Base-by-base conservation (phyloP, 2,888 invertebrate species). In the Hirtodrosophila trivittata region DNA sequence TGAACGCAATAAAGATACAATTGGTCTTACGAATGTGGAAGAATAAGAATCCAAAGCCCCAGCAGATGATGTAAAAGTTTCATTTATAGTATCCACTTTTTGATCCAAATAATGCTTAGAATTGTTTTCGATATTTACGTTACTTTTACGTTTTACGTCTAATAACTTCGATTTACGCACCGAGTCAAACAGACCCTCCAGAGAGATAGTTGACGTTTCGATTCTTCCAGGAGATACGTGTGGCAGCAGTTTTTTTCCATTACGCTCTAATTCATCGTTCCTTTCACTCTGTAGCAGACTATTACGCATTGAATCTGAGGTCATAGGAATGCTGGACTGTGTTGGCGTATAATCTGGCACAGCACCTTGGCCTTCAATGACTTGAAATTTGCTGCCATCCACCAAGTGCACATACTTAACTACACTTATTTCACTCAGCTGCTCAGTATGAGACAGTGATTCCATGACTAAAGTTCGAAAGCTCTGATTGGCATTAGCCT, bases 391-490 rank as follows among this genome's bases (percentile, higher is more conserved):
- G 32, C 88, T 87, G 37, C 89, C 86, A 42, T 89, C 94, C 1
- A 94, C 92, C 47, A 94, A 92, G 88, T 94, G 94, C 10, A 95
- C 94, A 13, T 93, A 91, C 71, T 94, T 94, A 28, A 93, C 93
- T 70, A 94, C 92, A 87, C 93, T 94, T 0, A 95, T 93, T 89
- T 94, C 94, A 38, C 94, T 94, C 63, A 95, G 92, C 91, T 93
- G 93, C 77, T 94, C 93, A 1, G 93, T 81, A 10, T 92, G 92
- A 0, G 94, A 93, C 81, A 93, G 91, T 65, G 92, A 92, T 85
- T 94, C 93, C n/a, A 93, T 90, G 42, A 92, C 91, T 14, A 92
- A 91, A 1, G 92, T 92, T 86, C 91, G 89, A 25, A 86, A 69
- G 21, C 86, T 92, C 37, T 86, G 81, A 30, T 83, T 87, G 3